A percentile compares a stretch with the other conserved stretches of the same genome.
phyloP scores from a whole-genome alignment of 2,888 invertebrate species.

The Alloscopus bannaensis region DNA sequence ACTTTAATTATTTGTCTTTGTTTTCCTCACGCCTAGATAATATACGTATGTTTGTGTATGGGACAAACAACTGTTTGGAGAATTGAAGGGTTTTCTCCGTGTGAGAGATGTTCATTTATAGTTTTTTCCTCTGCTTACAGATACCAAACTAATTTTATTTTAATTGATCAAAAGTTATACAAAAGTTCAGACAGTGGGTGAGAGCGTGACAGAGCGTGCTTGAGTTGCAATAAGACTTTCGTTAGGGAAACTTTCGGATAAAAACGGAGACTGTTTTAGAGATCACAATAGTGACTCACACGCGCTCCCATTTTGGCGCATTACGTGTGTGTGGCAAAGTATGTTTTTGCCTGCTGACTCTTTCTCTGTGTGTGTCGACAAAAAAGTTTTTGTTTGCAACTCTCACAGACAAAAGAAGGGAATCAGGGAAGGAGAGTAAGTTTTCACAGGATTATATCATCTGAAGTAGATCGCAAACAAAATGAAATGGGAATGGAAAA shows the following conservation, averaged over 20 bases:
- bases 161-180: slow-evolving; percentile 42
- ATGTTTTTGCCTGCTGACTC: slow-evolving; percentile 23
- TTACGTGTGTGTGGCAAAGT: not conserved
- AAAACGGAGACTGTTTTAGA: not conserved
- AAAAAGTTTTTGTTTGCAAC: slow-evolving; percentile 22
- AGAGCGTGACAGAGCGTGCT: slow-evolving; percentile 30
- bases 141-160: slow-evolving; percentile 54
- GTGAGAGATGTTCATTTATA: slow-evolving; percentile 18
- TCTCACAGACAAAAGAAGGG: not conserved
- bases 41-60: slow-evolving; percentile 1
- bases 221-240: slow-evolving; percentile 7
- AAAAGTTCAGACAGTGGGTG: not conserved
- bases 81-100: slow-evolving; percentile 10
- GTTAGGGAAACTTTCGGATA: not conserved
- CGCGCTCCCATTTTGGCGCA: not conserved
- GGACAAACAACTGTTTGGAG: not conserved
- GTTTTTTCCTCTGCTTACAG: slow-evolving; percentile 16
- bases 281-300: not conserved
- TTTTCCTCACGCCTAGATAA: not conserved
- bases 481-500: slow-evolving; percentile 26
- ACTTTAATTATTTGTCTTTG: slow-evolving; percentile 26
- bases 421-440: not conserved
- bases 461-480: not conserved
- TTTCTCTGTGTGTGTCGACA: not conserved
- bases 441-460: slow-evolving; percentile 10